Conservation (phyloP, 2,797 vertebrate species). For the Rhinatrema bivittatum region DNA sequence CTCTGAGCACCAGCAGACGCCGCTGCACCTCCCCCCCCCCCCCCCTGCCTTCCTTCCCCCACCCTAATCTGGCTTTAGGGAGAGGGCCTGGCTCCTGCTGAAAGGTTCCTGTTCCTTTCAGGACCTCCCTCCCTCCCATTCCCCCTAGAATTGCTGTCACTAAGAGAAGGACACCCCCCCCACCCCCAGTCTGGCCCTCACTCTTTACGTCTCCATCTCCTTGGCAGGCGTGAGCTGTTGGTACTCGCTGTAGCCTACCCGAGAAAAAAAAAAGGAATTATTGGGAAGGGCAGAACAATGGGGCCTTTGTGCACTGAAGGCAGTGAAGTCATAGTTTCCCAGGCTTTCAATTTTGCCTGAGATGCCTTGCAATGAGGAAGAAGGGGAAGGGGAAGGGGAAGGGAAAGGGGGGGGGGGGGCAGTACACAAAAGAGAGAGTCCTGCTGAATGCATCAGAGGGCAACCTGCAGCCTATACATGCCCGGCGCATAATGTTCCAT, state of each 20-base stretch:
- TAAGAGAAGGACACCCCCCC: neutral
- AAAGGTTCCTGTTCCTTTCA: too few species aligned
- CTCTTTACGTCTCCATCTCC: neutral
- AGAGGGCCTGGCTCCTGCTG: too few species aligned
- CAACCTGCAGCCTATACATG: too few species aligned
- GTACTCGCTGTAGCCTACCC: slow-evolving; percentile 52
- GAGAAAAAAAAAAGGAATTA: slow-evolving; percentile 54
- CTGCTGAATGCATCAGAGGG: too few species aligned
- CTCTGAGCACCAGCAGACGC: neutral
- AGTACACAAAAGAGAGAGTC: too few species aligned
- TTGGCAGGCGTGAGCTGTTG: neutral
- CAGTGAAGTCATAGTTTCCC: slow-evolving; percentile 57
- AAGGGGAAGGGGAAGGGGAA: neutral
- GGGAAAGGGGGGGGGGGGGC: neutral
- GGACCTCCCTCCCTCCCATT: too few species aligned
- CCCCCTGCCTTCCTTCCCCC: too few species aligned
- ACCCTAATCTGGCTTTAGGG: too few species aligned
- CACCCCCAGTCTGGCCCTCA: neutral
- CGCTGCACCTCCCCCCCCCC: neutral
- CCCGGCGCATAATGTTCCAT: too few species aligned
- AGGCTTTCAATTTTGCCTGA: slow-evolving; percentile 39
- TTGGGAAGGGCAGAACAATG: slow-evolving; percentile 49
- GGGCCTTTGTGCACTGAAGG: slow-evolving; percentile 47
- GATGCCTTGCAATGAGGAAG: slow-evolving; percentile 6
- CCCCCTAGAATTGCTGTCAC: too few species aligned